phyloP scores from a whole-genome alignment of 2,113 vertebrate species.

The Bujurquina vittata region DNA sequence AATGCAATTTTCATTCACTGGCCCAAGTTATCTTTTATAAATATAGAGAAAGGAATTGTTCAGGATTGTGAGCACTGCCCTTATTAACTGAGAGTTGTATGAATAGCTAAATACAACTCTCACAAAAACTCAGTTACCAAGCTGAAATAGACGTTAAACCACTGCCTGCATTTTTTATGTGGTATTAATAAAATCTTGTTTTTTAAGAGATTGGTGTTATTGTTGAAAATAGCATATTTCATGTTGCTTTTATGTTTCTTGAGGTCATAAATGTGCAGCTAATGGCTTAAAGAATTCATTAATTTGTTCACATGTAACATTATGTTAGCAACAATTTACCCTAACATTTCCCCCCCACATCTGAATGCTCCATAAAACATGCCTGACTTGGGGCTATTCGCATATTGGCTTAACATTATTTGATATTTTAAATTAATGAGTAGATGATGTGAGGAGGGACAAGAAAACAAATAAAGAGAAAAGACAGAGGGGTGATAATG shows the following conservation, averaged over 20 bases:
- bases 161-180: no score
- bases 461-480: constrained; percentile 33
- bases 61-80: neutral
- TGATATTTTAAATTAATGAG: constrained; percentile 40
- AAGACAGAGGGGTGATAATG: constrained; percentile 66
- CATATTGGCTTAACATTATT: constrained; percentile 11
- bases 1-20: neutral
- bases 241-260: no score
- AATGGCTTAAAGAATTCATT: neutral
- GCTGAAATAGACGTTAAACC: no score
- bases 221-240: no score
- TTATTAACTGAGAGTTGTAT: neutral
- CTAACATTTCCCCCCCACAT: neutral
- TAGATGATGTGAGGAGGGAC: constrained; percentile 16
- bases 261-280: neutral
- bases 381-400: neutral
- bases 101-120: neutral
- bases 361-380: neutral
- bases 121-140: neutral
- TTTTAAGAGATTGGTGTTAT: no score
- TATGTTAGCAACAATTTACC: neutral
- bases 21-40: neutral
- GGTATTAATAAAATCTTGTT: no score
- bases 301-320: neutral
- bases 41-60: neutral